Percentiles rank a stretch among this genome's conserved stretches.
phyloP scores from a whole-genome alignment of 2,113 vertebrate genomes.

The Murina feae region DNA sequence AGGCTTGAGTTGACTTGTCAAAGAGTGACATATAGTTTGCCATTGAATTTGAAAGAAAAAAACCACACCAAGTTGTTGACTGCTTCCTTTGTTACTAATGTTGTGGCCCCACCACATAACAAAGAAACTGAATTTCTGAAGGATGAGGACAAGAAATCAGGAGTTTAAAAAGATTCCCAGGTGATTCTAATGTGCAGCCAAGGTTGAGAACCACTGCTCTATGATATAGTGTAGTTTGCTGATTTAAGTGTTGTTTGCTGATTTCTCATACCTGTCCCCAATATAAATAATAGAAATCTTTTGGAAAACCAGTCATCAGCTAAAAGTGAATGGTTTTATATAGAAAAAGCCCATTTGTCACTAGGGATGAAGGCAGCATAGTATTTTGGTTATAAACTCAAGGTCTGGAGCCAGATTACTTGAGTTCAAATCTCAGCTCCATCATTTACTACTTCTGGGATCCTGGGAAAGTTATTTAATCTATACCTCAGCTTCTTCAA shows the following conservation, averaged over 20 bases:
- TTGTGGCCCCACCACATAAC: too few species aligned
- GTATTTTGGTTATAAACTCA: not conserved
- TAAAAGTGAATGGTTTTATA: not conserved
- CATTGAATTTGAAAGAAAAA: constrained; percentile 33
- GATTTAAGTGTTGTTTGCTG: not conserved
- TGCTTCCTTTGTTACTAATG: not conserved
- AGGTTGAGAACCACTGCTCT: not conserved
- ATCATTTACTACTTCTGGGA: not conserved
- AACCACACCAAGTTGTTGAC: not conserved
- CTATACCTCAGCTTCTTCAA: not conserved
- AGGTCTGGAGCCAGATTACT: not conserved
- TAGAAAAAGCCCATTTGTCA: not conserved
- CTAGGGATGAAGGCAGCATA: not conserved
- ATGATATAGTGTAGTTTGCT: not conserved
- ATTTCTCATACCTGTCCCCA: not conserved
- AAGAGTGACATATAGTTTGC: not conserved
- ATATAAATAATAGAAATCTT: not conserved
- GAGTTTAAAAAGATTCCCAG: too few species aligned
- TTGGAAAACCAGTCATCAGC: not conserved
- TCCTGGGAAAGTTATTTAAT: not conserved
- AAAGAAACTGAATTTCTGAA: too few species aligned
- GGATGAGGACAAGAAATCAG: too few species aligned
- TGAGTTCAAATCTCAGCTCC: not conserved
- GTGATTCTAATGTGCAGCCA: too few species aligned
- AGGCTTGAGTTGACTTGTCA: constrained; percentile 38